Base-by-base conservation (phyloP, 2,888 invertebrate genomes). In the Prenolepis imparis region DNA sequence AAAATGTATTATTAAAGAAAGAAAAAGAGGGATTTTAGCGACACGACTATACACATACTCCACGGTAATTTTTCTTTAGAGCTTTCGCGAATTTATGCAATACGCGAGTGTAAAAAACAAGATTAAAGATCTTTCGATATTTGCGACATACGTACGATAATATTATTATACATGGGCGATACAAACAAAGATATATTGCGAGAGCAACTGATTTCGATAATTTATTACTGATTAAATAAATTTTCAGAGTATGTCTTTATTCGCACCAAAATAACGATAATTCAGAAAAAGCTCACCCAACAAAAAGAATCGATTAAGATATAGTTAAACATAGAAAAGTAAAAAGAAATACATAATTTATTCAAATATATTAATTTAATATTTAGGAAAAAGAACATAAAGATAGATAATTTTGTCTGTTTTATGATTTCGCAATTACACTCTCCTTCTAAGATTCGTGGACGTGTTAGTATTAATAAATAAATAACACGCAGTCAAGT, bases 401-500 rank as follows among this genome's bases (percentile, higher is more conserved):
- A n/a, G n/a, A n/a, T n/a, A n/a, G n/a, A n/a, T n/a, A n/a, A n/a
- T n/a, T n/a, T n/a, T n/a, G n/a, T n/a, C n/a, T n/a, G n/a, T n/a
- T n/a, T n/a, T n/a, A n/a, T n/a, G n/a, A n/a, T n/a, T n/a, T n/a
- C n/a, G n/a, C n/a, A n/a, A n/a, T n/a, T n/a, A n/a, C n/a, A n/a
- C n/a, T n/a, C n/a, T n/a, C n/a, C n/a, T n/a, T n/a, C n/a, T n/a
- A n/a, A n/a, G n/a, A n/a, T n/a, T n/a, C n/a, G 28, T 28, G 28
- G 28, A n/a, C 4, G n/a, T 12, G 9, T 48, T 39, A 21, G 11
- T 39, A 39, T 9, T 41, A 15, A 67, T 28, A 67, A 41, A 77
- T 15, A 41, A 68, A 68, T 24, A 28, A 73, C 3, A 61, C n/a
- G n/a, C 3, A 41, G 24, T 66, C 28, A 48, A 64, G 21, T 66